phyloP scores from a whole-genome alignment of 2,888 invertebrate species.

The Hirudinaria manillensis region DNA sequence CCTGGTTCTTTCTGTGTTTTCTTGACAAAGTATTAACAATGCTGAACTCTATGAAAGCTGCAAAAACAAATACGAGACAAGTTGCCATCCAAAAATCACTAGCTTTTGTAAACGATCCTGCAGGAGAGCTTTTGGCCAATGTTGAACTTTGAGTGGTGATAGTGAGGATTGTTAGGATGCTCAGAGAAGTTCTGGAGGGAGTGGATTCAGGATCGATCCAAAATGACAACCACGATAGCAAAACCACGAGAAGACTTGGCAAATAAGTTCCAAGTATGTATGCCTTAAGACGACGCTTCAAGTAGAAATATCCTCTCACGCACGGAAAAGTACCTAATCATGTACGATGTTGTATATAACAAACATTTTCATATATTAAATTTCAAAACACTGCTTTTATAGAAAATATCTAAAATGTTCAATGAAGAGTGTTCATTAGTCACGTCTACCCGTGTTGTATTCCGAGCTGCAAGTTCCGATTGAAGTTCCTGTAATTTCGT shows the following conservation, averaged over 20 bases:
- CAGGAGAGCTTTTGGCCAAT: constrained; percentile 27
- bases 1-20: constrained; percentile 21
- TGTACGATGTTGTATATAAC: no score
- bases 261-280: constrained; percentile 41
- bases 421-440: no score
- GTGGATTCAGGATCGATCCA: constrained; percentile 43
- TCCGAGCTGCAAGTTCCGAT: neutral
- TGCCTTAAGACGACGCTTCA: constrained; percentile 38
- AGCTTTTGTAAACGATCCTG: constrained; percentile 35
- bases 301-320: constrained; percentile 38
- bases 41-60: constrained; percentile 37
- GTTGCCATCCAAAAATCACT: constrained; percentile 36
- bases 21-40: constrained; percentile 34
- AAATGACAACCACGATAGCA: constrained; percentile 43
- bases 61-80: constrained; percentile 35
- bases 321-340: constrained; percentile 39
- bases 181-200: constrained; percentile 42
- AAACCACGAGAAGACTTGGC: constrained; percentile 40
- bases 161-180: constrained; percentile 41
- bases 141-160: constrained; percentile 38
- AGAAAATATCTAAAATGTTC: no score
- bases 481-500: neutral
- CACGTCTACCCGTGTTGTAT: neutral
- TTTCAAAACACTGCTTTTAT: no score
- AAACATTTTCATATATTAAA: no score